These are phyloP conservation scores for Hesperia comma DNA, from an alignment of 2,888 invertebrate species.

Conservation along the genomic window DNA sequence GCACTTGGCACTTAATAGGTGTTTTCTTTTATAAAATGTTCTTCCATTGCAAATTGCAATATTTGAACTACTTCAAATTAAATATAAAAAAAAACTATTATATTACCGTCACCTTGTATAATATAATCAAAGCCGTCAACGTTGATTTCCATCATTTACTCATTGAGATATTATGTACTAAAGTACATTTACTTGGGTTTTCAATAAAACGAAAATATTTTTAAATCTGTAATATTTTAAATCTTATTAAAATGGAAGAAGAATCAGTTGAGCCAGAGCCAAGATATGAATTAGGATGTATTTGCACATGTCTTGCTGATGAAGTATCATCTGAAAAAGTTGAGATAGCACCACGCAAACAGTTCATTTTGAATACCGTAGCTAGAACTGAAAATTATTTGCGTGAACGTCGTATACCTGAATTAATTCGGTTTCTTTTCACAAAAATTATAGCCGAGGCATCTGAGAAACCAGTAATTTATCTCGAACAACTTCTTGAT, in stretches of 20 bases:
- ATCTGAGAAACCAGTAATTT: slow-evolving; percentile 56
- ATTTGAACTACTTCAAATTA: too few relatives aligned
- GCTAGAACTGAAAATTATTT: slow-evolving; percentile 67
- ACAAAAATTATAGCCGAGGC: slow-evolving; percentile 63
- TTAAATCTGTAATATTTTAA: neutral
- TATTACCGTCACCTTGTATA: too few relatives aligned
- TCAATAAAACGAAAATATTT: too few relatives aligned
- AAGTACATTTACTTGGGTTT: too few relatives aligned
- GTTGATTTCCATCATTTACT: too few relatives aligned
- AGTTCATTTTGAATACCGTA: slow-evolving; percentile 56
- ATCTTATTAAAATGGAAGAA: slow-evolving; percentile 45
- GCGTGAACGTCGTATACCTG: slow-evolving; percentile 68
- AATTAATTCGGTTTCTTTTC: slow-evolving; percentile 67
- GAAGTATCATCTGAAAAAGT: slow-evolving; percentile 47
- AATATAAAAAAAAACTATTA: too few relatives aligned
- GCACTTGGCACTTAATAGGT: too few relatives aligned
- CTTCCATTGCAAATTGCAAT: too few relatives aligned
- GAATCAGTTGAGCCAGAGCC: slow-evolving; percentile 35
- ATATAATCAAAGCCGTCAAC: too few relatives aligned
- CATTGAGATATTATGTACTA: too few relatives aligned
- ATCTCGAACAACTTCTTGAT: slow-evolving; percentile 62
- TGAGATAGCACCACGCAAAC: slow-evolving; percentile 57
- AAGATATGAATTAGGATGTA: slow-evolving; percentile 34
- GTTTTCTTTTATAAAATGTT: too few relatives aligned
- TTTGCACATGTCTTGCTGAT: slow-evolving; percentile 60